These are phyloP conservation scores for Caenorhabditis sp. DNA, from an alignment of 2,888 invertebrate species.

Conservation along the genomic window DNA sequence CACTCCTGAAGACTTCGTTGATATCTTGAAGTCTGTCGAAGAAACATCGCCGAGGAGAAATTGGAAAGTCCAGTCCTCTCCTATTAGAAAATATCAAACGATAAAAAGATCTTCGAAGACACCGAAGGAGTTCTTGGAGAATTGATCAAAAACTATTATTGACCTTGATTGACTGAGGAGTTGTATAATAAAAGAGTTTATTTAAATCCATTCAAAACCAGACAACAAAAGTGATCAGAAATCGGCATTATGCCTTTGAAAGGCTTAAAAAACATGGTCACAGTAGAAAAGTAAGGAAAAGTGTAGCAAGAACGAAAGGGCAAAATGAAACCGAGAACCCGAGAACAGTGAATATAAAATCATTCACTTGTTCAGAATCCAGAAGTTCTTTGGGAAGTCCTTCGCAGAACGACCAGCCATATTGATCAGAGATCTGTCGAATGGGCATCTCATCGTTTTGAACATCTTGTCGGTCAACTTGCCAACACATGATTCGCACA, in stretches of 20 bases:
- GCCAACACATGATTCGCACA: not conserved
- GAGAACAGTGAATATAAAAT: not conserved
- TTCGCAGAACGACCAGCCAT: not conserved
- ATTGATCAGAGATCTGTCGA: not conserved
- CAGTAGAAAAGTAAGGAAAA: too few relatives aligned
- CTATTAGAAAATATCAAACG: conserved; percentile 33
- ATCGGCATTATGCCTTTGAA: too few relatives aligned
- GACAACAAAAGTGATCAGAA: too few relatives aligned
- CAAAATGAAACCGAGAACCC: too few relatives aligned
- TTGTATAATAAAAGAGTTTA: not conserved
- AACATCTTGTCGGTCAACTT: not conserved
- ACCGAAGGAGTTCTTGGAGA: conserved; percentile 27
- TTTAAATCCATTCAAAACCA: too few relatives aligned
- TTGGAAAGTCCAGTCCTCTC: not conserved
- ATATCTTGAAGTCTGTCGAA: conserved; percentile 30
- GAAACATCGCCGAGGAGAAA: conserved; percentile 19
- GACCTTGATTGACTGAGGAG: not conserved
- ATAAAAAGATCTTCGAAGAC: conserved; percentile 1
- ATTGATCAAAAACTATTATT: conserved; percentile 12
- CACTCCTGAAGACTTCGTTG: not conserved
- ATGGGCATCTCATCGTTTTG: not conserved
- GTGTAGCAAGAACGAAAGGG: too few relatives aligned
- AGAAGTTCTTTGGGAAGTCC: not conserved
- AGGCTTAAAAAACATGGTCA: too few relatives aligned
- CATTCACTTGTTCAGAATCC: not conserved